These are phyloP conservation scores for Rotaria magnacalcarata DNA, from an alignment of 2,888 invertebrate genomes.

Conservation along the genomic window DNA sequence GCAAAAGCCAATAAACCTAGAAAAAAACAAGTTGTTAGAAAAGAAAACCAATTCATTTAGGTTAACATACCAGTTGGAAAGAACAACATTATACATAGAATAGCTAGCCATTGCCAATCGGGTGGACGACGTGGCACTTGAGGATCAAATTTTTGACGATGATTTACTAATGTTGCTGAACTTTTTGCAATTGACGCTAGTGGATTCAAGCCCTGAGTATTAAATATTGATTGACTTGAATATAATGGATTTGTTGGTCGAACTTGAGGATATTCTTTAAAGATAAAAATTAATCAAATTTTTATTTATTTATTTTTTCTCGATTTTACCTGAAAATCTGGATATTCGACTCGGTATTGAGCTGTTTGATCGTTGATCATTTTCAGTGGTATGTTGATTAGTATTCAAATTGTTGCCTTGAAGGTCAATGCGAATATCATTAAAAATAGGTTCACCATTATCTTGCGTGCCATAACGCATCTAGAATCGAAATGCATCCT, in stretches of 20 bases:
- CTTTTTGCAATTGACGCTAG: background rate
- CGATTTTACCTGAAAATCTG: background rate
- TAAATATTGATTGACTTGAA: slow-evolving; percentile 39
- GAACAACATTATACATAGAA: slow-evolving; percentile 39
- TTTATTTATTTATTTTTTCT: too few relatives aligned
- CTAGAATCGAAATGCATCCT: background rate
- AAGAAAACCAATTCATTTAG: background rate
- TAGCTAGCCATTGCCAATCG: slow-evolving; percentile 46
- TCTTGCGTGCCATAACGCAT: background rate
- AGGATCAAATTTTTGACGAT: slow-evolving; percentile 45
- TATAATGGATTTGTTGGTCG: slow-evolving; percentile 47
- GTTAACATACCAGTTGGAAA: slow-evolving; percentile 44
- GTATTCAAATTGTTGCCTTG: background rate
- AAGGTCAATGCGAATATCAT: background rate
- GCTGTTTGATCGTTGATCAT: slow-evolving; percentile 39
- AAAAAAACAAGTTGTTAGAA: background rate
- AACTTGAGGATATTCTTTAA: slow-evolving; percentile 45
- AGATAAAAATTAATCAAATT: background rate
- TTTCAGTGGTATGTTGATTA: background rate
- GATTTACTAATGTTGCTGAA: slow-evolving; percentile 39
- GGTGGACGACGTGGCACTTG: slow-evolving; percentile 37
- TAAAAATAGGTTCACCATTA: background rate
- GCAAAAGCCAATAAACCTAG: slow-evolving; percentile 43
- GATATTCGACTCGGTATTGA: slow-evolving; percentile 35
- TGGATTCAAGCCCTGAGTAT: background rate